Evolutionary conservation across 1,140 invertebrate species (phyloP).

Genomic region (Plectrocnemia conspersa): DNA sequence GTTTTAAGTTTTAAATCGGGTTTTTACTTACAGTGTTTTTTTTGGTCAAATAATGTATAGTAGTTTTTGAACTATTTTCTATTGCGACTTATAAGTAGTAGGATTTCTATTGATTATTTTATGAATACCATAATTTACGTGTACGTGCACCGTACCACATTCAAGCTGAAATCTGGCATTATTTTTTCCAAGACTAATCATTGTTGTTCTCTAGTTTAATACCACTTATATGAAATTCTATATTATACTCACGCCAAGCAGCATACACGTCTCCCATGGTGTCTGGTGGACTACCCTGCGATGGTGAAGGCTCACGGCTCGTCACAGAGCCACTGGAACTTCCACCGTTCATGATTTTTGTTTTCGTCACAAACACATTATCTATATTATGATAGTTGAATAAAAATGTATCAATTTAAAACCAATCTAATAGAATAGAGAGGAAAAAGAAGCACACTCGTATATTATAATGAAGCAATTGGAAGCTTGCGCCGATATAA

Average conservation of each 20-base stretch:
- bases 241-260: slow-evolving; percentile 52
- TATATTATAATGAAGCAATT: not conserved
- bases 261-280: slow-evolving; percentile 53
- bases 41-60: no score
- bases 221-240: no score
- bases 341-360: slow-evolving; percentile 17
- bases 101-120: no score
- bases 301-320: slow-evolving; percentile 32
- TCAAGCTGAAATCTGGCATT: no score
- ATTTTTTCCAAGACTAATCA: no score
- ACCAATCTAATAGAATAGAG: not conserved
- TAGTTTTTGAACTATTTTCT: no score
- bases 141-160: no score
- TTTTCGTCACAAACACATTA: not conserved
- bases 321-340: slow-evolving; percentile 17
- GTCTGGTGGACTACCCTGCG: slow-evolving; percentile 42
- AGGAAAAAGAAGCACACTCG: not conserved
- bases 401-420: not conserved
- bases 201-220: no score
- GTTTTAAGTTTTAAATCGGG: no score
- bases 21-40: no score
- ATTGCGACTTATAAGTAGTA: no score
- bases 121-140: no score
- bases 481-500: not conserved
- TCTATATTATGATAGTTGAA: not conserved